Evolutionary conservation across 2,113 vertebrate genomes (phyloP).

Genomic region (Festucalex cinctus): DNA sequence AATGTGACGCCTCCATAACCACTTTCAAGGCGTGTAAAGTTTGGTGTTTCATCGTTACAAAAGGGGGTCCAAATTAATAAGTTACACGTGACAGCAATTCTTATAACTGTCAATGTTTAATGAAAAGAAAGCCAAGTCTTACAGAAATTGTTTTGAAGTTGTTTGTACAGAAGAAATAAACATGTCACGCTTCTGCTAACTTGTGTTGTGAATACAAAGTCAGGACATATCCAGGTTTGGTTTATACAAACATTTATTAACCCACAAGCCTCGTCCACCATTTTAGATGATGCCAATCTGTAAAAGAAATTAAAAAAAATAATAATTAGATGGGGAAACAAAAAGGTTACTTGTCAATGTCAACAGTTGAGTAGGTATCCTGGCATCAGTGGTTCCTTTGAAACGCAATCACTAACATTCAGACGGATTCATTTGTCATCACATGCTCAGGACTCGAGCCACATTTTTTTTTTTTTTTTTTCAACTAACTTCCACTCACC

Average conservation of each 20-base stretch:
- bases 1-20: too few species aligned
- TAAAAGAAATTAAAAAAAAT: conserved; percentile 52
- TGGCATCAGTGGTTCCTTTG: conserved; percentile 83
- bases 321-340: not conserved
- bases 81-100: too few species aligned
- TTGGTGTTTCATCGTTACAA: too few species aligned
- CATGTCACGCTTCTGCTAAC: not conserved
- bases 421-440: conserved; percentile 62
- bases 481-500: conserved; percentile 80
- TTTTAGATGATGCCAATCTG: conserved; percentile 99
- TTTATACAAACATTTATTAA: conserved; percentile 84
- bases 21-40: too few species aligned
- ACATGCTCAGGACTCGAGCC: conserved; percentile 50
- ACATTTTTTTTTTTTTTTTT: conserved; percentile 2
- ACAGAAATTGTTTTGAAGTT: not conserved
- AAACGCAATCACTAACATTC: conserved; percentile 71
- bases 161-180: not conserved
- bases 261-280: conserved; percentile 71
- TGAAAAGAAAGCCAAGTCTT: not conserved
- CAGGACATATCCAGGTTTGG: not conserved
- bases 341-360: not conserved
- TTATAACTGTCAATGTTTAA: not conserved
- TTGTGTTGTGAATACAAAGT: not conserved
- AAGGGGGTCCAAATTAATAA: too few species aligned
- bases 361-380: conserved; percentile 19